Evolutionary conservation across 2,888 invertebrate species (phyloP), one percentile per base, ranked within the genome.

Genomic region (Yponomeuta malinellus): DNA sequence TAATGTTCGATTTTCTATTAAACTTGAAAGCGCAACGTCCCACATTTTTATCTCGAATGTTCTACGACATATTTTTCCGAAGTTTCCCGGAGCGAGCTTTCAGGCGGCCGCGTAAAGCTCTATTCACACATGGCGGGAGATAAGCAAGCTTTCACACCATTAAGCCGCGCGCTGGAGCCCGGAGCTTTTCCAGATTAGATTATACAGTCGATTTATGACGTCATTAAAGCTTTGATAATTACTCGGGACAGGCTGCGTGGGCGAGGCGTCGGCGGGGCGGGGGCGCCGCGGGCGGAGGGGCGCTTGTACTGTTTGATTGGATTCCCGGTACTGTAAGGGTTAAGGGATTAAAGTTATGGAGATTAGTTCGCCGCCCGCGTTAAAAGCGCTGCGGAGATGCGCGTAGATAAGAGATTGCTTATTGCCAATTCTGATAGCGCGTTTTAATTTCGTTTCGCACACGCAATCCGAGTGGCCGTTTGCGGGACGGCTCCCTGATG

Each of bases 171-270:
- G 85, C 87, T 88, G 89, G 90, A 91, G 90, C 91, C 87, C 89
- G 90, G 92, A 90, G 92, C 92, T 93, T 92, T 92, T 91, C 92
- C 92, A 93, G 93, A 93, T 93, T 93, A 93, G 93, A 93, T 93
- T 93, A 93, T 92, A 92, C 91, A 91, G 88, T 90, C 90, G 92
- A 93, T 93, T 93, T 93, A 93, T 93, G 92, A 88, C 82, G 92
- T 92, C 92, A 93, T 93, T 93, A 93, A 92, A 92, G 92, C 93
- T 91, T 90, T 92, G 93, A 93, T 93, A 93, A 93, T 93, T 93
- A 93, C 92, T 92, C 91, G 92, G 92, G 92, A 92, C 92, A 92
- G 90, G 88, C 92, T 92, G 92, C 87, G 91, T 91, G 89, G 90
- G 90, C 87, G 87, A 87, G 82, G 80, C 79, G 83, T 84, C 84